Evolutionary conservation across 1,140 invertebrate genomes (phyloP), one percentile per base, ranked within the genome.

Genomic region (Drosophila trapezifrons): DNA sequence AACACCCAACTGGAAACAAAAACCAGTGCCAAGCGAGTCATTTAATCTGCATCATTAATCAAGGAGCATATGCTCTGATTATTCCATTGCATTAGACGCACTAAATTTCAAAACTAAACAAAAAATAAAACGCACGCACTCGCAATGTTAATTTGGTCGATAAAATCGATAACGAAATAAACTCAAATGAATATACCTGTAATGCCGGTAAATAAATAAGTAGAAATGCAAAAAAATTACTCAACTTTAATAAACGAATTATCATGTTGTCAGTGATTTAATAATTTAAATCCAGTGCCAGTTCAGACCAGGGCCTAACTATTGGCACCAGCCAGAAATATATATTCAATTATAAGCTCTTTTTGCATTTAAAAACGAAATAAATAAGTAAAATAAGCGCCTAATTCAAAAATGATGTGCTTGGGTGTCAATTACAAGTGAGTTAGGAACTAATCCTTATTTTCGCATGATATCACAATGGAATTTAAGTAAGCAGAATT

Each of bases 21-120:
- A 74, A 35, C 71, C 29, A 42, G 54, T 62, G 62, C 29, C 55
- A 73, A 67, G 55, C 62, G 74, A 78, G 60, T 52, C 38, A 70
- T 85, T 73, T 80, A 85, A 84, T 85, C 77, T 85, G 77, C 81
- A 76, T 84, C 76, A 85, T 85, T 84, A 77, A 84, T 84, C 81
- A 80, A 80, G 62, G 56, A 49, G 56, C 71, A 80, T 62, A 69
- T 58, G 78, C 63, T 74, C 60, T 74, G 83, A 77, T 84, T 85
- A 80, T 80, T 42, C 62, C 52, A 64, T 60, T 64, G 67, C 67
- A 69, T 82, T 78, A 62, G 69, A 72, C 40, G 18, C 49, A 69
- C 65, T 76, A 75, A 76, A 79, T 60, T 80, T 47, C 42, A 27
- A 45, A 45, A 13, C 35, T 35, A 46, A 60, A 60, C 37, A 22